A percentile compares a stretch with the other conserved stretches of the same genome.
phyloP scores from a whole-genome alignment of 1,140 invertebrate species.

The Brachystomella parvula region DNA sequence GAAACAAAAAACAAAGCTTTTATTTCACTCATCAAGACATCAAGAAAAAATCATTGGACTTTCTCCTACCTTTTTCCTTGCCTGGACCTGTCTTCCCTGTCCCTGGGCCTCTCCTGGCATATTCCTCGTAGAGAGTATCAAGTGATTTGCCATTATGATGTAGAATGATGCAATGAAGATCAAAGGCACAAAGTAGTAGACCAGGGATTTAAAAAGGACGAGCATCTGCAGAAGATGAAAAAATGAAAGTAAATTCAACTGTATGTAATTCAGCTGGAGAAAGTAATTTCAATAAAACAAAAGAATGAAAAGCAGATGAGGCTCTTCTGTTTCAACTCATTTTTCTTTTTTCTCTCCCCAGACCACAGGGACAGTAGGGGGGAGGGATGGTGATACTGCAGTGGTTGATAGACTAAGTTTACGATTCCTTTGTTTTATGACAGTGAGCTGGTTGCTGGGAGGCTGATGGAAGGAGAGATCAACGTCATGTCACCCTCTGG shows the following conservation, averaged over 20 bases:
- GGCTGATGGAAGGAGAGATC: too few relatives aligned
- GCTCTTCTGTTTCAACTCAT: too few relatives aligned
- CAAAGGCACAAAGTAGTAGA: conserved; percentile 75
- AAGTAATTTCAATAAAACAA: too few relatives aligned
- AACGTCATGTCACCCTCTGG: too few relatives aligned
- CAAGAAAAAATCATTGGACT: background rate
- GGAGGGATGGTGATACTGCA: too few relatives aligned
- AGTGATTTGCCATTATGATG: conserved; percentile 71
- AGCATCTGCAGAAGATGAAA: conserved; percentile 43
- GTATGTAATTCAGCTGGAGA: background rate
- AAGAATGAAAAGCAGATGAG: too few relatives aligned
- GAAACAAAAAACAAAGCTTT: background rate
- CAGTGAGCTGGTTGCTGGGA: too few relatives aligned
- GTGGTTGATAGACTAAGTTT: too few relatives aligned
- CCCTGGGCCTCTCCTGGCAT: conserved; percentile 67
- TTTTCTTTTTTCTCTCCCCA: too few relatives aligned
- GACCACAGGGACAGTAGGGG: too few relatives aligned
- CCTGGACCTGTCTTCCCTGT: conserved; percentile 61
- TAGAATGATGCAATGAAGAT: conserved; percentile 76
- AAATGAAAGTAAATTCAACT: background rate
- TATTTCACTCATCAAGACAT: background rate
- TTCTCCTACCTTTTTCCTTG: conserved; percentile 51
- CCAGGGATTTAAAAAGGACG: conserved; percentile 63
- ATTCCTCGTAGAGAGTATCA: conserved; percentile 69
- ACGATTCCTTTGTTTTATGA: too few relatives aligned